Evolutionary conservation across 2,113 vertebrate genomes (phyloP).

Genomic region (Phaethornis superciliosus): DNA sequence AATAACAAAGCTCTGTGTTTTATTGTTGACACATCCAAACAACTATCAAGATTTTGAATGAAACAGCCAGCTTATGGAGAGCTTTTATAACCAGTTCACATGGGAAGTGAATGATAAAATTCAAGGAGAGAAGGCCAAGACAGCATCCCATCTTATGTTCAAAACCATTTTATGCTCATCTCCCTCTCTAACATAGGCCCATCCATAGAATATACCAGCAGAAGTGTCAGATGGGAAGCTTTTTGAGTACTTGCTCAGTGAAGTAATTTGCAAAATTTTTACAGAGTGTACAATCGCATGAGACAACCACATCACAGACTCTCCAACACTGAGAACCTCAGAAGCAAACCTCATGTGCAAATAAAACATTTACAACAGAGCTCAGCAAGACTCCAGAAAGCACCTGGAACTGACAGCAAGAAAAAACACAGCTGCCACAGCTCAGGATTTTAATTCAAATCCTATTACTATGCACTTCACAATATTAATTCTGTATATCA

Average conservation of each 20-base stretch:
- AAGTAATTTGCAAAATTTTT: slow-evolving; percentile 77
- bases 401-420: neutral
- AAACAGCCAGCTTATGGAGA: neutral
- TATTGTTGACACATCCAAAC: neutral
- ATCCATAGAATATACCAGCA: slow-evolving; percentile 84
- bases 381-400: neutral
- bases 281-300: neutral
- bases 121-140: slow-evolving; percentile 35
- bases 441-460: neutral
- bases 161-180: slow-evolving; percentile 85
- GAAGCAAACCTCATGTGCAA: neutral
- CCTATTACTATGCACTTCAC: neutral
- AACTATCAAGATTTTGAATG: neutral
- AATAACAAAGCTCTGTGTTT: neutral
- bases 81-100: neutral
- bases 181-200: slow-evolving; percentile 77
- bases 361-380: neutral
- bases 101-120: neutral
- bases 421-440: neutral
- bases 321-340: neutral
- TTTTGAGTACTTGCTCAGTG: slow-evolving; percentile 81
- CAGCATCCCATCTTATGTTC: slow-evolving; percentile 88
- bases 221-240: slow-evolving; percentile 78
- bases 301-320: neutral
- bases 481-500: neutral